phyloP scores from a whole-genome alignment of 2,113 vertebrate genomes.

The Ctenodactylus gundi region DNA sequence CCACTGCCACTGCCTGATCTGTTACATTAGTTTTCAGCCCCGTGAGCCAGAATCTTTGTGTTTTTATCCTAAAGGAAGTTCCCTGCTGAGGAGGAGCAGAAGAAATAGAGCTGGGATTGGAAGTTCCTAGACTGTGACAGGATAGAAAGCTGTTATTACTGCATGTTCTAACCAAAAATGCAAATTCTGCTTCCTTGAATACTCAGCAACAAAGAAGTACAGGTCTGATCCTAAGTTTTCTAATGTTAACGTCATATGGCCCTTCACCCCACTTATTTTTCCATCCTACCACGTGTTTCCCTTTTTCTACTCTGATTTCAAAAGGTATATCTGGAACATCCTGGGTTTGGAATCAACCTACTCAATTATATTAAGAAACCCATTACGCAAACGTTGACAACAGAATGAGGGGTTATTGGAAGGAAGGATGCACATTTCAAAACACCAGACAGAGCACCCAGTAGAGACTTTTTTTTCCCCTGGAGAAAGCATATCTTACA shows the following conservation, averaged over 20 bases:
- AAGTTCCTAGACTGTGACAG: slow-evolving; percentile 29
- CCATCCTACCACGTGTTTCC: background rate
- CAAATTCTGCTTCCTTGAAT: slow-evolving; percentile 39
- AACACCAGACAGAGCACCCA: background rate
- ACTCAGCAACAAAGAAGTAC: background rate
- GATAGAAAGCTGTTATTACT: slow-evolving; percentile 54
- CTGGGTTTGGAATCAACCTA: slow-evolving; percentile 49
- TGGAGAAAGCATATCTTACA: background rate
- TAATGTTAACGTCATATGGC: slow-evolving; percentile 12
- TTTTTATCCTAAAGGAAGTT: slow-evolving; percentile 15
- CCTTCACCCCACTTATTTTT: background rate
- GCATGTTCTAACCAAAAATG: background rate
- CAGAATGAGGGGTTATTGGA: slow-evolving; percentile 5
- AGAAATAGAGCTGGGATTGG: slow-evolving; percentile 25
- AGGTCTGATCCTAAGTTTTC: slow-evolving; percentile 17
- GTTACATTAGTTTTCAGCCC: background rate
- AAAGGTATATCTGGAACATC: slow-evolving; percentile 19
- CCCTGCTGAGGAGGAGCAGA: slow-evolving; percentile 15
- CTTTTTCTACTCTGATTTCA: background rate
- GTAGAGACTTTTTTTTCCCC: background rate
- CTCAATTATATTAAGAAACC: slow-evolving; percentile 47
- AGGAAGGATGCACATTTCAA: slow-evolving; percentile 10
- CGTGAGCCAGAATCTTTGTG: background rate
- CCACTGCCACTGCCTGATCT: background rate
- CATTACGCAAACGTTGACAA: background rate